Evolutionary conservation across 2,113 vertebrate genomes (phyloP).

Genomic region (Setophaga kirtlandii): DNA sequence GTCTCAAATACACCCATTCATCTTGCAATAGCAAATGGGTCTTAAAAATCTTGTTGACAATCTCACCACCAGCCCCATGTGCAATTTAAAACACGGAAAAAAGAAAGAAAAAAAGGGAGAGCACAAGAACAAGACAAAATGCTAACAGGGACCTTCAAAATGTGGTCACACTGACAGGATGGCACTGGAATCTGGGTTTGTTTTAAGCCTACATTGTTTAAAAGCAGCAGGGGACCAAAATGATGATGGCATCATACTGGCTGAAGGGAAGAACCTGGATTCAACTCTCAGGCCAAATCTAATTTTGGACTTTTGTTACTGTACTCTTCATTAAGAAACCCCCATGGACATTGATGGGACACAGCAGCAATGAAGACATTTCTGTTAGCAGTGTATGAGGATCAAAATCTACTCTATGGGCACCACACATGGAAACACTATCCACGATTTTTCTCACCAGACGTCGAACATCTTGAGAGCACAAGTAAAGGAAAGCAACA

Average conservation of each 20-base stretch:
- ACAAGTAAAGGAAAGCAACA: constrained; percentile 53
- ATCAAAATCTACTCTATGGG: not conserved
- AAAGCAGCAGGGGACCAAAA: constrained; percentile 43
- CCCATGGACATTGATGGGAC: not conserved
- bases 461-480: constrained; percentile 46
- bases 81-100: not conserved
- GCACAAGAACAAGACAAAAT: not conserved
- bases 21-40: not conserved
- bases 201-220: constrained; percentile 51
- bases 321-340: not conserved
- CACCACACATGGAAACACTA: constrained; percentile 47
- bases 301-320: constrained; percentile 35
- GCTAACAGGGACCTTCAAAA: constrained; percentile 4
- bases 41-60: constrained; percentile 40
- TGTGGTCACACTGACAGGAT: constrained; percentile 25
- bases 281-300: constrained; percentile 55
- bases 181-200: constrained; percentile 46
- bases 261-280: constrained; percentile 24
- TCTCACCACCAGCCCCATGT: not conserved
- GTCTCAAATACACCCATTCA: not conserved
- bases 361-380: not conserved
- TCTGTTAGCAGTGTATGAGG: not conserved
- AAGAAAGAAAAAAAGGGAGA: not conserved
- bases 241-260: constrained; percentile 52
- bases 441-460: constrained; percentile 27